Evolutionary conservation across 2,888 invertebrate species (phyloP), one percentile per base, ranked within the genome.

Genomic region (Cosmorhoe ocellata): DNA sequence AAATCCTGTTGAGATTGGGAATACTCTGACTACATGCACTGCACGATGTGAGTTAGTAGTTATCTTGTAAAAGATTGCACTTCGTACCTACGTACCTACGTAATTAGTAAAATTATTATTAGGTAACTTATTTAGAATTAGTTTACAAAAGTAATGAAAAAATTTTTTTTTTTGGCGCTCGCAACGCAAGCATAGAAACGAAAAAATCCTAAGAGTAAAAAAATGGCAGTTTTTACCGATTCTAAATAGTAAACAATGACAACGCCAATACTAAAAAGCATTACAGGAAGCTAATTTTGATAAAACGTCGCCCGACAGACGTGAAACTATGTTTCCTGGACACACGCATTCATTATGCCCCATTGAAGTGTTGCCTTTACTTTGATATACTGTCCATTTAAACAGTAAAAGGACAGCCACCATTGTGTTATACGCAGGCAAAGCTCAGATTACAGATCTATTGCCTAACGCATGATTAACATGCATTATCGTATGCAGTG

Each of bases 351-450:
- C 76, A 81, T 76, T 79, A 77, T 67, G 74, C 78, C 74, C 76
- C 71, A 80, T 80, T 78, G 77, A 76, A 67, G 52, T 67, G 76
- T 68, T 67, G 67, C 66, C 64, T 67, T 65, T 76, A 76, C 77
- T 74, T 76, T 81, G 79, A 84, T 76, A 69, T 76, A 83, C 71
- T 74, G 69, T 71, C 71, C 66, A 73, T 81, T 77, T 76, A 70
- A 74, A 72, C 69, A 74, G 61, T 70, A 76, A 74, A 73, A 43
- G 69, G 75, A 79, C 68, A 65, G 61, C 57, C 63, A 67, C 65
- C 66, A 74, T 74, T 75, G 71, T 71, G 69, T 70, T 69, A 67
- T 61, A 61, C 58, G 56, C 51, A 59, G 59, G 38, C 28, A 48
- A 38, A 47, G 64, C 59, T 63, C 59, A 66, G 67, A 70, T 73